Base-by-base conservation (phyloP, 2,888 invertebrate species). In the Galerucella nymphaeae region DNA sequence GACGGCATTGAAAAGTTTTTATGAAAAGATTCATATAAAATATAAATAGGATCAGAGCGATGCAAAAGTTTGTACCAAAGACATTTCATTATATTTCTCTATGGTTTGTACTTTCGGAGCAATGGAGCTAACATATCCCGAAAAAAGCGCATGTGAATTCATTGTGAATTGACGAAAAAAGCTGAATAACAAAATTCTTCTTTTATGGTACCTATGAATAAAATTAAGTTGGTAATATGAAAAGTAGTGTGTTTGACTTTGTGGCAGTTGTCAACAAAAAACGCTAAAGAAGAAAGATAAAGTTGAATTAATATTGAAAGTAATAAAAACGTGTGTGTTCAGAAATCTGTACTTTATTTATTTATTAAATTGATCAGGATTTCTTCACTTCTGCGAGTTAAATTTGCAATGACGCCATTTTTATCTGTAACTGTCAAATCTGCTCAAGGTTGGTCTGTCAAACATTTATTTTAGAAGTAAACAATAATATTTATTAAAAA, bases 381-480 rank as follows among this genome's bases (percentile, higher is more conserved):
- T 65, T 48, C 48, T 42, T 45, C 13, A 62, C 30, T 65, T 70
- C 66, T 58, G 61, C 58, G 53, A 45, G 14, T 66, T 66, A 71
- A 73, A 74, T 71, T 66, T 75, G 73, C 72, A 72, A 78, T 79
- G 83, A 83, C 84, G 84, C 84, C 84, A 84, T 84, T 82, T 83
- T 81, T 79, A 75, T 78, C 76, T 53, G 72, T 78, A 82, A 76
- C 82, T 84, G 84, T 84, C 84, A 84, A 84, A 83, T 78, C 73
- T 73, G 69, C 79, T 76, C 80, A 80, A 81, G 81, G 80, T 80
- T 80, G 77, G 79, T 80, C 83, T 84, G 83, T 84, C 83, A 84
- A 84, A 83, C 77, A 77, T 76, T 80, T 76, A 80, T 82, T 82
- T 84, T 83, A 77, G 81, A 80, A 82, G 83, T 84, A 84, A 84